These are phyloP conservation scores for Sternarchorhynchus goeldii DNA, from an alignment of 2,797 vertebrate genomes.

Conservation along the genomic window DNA sequence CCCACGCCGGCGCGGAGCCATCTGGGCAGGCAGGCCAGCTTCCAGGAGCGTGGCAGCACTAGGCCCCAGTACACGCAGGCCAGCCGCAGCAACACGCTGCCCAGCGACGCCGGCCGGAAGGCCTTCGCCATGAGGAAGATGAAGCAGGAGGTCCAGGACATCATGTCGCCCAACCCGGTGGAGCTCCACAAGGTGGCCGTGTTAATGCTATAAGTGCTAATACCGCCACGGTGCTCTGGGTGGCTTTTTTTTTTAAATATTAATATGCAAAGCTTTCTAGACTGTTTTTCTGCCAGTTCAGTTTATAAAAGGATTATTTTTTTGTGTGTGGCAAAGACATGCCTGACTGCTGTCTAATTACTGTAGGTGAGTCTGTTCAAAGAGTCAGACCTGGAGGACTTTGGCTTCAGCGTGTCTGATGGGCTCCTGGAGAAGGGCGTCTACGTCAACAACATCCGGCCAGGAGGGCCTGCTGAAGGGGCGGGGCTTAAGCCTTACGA, in stretches of 20 bases:
- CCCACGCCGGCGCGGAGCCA: slow-evolving; percentile 81
- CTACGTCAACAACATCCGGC: slow-evolving; percentile 93
- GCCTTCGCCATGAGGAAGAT: slow-evolving; percentile 92
- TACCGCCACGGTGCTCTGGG: too few relatives aligned
- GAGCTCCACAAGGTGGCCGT: slow-evolving; percentile 91
- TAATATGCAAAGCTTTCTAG: too few relatives aligned
- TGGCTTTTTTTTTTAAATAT: too few relatives aligned
- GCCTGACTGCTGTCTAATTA: neutral
- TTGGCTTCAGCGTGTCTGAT: slow-evolving; percentile 97
- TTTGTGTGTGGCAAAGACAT: too few relatives aligned
- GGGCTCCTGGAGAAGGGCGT: slow-evolving; percentile 94
- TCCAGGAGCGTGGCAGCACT: slow-evolving; percentile 90
- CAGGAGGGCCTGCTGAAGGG: slow-evolving; percentile 86
- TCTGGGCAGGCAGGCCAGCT: slow-evolving; percentile 94
- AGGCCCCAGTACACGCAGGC: slow-evolving; percentile 86
- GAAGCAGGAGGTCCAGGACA: slow-evolving; percentile 95
- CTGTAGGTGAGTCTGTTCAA: slow-evolving; percentile 84
- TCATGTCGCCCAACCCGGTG: slow-evolving; percentile 93
- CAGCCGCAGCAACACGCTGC: slow-evolving; percentile 92
- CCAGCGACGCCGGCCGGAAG: slow-evolving; percentile 89
- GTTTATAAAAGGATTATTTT: neutral
- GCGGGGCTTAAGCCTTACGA: slow-evolving; percentile 90
- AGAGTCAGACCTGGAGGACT: slow-evolving; percentile 88
- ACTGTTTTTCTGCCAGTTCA: neutral
- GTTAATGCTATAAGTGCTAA: neutral